These are phyloP conservation scores for Drosophila kanekoi DNA, from an alignment of 2,888 invertebrate genomes.

Conservation along the genomic window DNA sequence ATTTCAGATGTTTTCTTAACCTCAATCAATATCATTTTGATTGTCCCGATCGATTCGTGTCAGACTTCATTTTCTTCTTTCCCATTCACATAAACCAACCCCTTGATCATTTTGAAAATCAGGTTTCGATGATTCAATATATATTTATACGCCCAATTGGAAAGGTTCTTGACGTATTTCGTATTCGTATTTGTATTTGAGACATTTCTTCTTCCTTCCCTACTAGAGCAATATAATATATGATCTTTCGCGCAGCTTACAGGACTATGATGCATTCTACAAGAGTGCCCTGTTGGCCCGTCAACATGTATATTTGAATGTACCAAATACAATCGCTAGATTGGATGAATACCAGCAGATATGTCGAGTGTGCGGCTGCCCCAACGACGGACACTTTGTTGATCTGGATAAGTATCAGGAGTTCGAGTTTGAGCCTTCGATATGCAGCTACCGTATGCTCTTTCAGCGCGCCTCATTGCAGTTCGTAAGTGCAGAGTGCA, in stretches of 20 bases:
- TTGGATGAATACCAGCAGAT: slow-evolving; percentile 8
- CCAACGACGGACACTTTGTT: slow-evolving; percentile 35
- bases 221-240: neutral
- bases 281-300: slow-evolving; percentile 6
- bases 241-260: slow-evolving; percentile 14
- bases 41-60: too few relatives aligned
- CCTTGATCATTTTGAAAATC: too few relatives aligned
- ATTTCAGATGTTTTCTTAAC: too few relatives aligned
- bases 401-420: slow-evolving; percentile 28
- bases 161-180: too few relatives aligned
- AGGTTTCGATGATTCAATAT: too few relatives aligned
- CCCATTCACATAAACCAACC: too few relatives aligned
- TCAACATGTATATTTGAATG: neutral
- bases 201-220: too few relatives aligned
- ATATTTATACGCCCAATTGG: too few relatives aligned
- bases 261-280: slow-evolving; percentile 26
- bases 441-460: slow-evolving; percentile 37
- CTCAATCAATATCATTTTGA: too few relatives aligned
- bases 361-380: slow-evolving; percentile 37
- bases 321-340: neutral
- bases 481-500: too few relatives aligned
- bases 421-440: slow-evolving; percentile 46
- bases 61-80: too few relatives aligned
- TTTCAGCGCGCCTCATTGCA: slow-evolving; percentile 46
- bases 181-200: too few relatives aligned